Evolutionary conservation across 2,113 vertebrate genomes (phyloP).

Genomic region (Callionymus lyra): DNA sequence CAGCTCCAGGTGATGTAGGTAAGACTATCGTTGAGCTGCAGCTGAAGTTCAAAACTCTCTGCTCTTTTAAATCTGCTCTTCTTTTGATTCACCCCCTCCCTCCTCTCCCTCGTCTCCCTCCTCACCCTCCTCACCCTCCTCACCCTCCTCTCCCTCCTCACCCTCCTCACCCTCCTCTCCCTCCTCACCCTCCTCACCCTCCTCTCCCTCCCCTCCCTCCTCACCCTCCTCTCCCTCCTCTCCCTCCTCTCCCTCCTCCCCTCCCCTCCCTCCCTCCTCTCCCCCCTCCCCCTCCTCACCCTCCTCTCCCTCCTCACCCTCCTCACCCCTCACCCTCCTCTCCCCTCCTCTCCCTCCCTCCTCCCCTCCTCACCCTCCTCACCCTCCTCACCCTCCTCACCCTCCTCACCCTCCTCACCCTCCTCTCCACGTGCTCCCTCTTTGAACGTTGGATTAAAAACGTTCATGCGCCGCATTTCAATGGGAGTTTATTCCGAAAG

Average conservation of each 20-base stretch:
- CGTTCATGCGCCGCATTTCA: conserved; percentile 45
- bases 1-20: neutral
- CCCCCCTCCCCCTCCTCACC: too few relatives aligned
- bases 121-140: neutral
- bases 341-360: conserved; percentile 2
- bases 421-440: conserved; percentile 4
- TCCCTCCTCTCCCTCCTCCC: neutral
- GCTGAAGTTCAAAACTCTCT: too few relatives aligned
- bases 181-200: too few relatives aligned
- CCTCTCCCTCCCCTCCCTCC: neutral
- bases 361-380: too few relatives aligned
- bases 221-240: conserved; percentile 11
- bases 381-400: neutral
- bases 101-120: neutral
- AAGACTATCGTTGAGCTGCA: too few relatives aligned
- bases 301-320: too few relatives aligned
- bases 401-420: neutral
- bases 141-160: too few relatives aligned
- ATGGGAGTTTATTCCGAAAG: conserved; percentile 23
- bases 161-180: too few relatives aligned
- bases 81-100: conserved; percentile 14
- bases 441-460: conserved; percentile 50
- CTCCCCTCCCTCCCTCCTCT: too few relatives aligned
- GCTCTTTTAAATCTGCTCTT: conserved; percentile 2
- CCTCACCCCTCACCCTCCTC: neutral